phyloP scores from a whole-genome alignment of 2,797 vertebrate species.

The Heterohyrax brucei region DNA sequence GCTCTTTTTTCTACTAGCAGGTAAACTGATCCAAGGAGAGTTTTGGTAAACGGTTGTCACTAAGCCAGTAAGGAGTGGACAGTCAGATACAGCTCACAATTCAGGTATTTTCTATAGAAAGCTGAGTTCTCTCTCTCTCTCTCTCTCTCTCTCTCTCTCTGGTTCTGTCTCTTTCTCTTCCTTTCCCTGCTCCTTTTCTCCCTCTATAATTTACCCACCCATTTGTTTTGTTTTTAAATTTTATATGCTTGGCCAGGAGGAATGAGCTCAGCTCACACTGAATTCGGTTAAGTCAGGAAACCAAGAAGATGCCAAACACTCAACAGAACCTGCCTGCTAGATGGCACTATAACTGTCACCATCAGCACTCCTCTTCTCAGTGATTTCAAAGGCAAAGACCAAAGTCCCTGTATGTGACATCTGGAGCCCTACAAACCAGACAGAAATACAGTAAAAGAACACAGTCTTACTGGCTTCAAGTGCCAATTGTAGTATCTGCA shows the following conservation, averaged over 20 bases:
- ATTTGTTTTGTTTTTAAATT: conserved; percentile 52
- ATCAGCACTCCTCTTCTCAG: not conserved
- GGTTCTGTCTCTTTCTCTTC: too few species aligned
- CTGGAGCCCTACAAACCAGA: not conserved
- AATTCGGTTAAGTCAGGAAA: not conserved
- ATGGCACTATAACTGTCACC: not conserved
- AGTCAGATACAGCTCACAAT: not conserved
- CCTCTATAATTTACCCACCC: not conserved
- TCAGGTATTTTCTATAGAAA: conserved; percentile 25
- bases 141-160: too few species aligned
- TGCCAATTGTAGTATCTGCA: not conserved
- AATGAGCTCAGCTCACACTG: conserved; percentile 1
- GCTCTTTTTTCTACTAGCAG: not conserved
- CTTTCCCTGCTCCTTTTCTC: not conserved
- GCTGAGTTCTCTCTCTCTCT: not conserved
- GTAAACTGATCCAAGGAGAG: not conserved
- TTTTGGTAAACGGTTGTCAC: not conserved
- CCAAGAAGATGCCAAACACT: not conserved
- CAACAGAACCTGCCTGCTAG: not conserved
- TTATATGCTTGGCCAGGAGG: not conserved
- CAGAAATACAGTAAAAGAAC: not conserved
- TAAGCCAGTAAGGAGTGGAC: not conserved
- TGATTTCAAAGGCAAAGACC: too few species aligned
- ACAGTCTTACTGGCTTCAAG: not conserved
- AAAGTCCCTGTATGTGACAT: not conserved